phyloP scores from a whole-genome alignment of 2,888 invertebrate species.

The Spilarctia lutea region DNA sequence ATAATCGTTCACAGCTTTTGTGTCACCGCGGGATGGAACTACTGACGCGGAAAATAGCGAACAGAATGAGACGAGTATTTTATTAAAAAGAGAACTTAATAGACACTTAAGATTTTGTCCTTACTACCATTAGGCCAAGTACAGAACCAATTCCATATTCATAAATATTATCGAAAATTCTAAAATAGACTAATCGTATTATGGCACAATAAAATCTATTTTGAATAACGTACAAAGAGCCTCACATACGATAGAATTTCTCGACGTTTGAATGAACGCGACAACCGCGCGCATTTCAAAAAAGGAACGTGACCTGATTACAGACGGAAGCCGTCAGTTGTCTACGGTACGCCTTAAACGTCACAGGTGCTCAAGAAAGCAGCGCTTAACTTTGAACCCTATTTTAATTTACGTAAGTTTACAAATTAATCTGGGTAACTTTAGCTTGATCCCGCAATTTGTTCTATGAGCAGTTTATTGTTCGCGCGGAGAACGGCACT shows the following conservation, averaged over 20 bases:
- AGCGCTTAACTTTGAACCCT: slow-evolving; percentile 57
- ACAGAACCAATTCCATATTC: slow-evolving; percentile 37
- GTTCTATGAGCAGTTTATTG: slow-evolving; percentile 72
- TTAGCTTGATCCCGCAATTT: slow-evolving; percentile 52
- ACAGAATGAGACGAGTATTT: slow-evolving; percentile 48
- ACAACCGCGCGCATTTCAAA: slow-evolving; percentile 76
- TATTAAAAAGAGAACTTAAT: slow-evolving; percentile 34
- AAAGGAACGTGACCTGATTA: slow-evolving; percentile 86
- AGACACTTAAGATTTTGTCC: slow-evolving; percentile 35
- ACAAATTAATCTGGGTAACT: slow-evolving; percentile 51
- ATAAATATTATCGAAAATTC: not conserved
- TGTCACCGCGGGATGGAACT: slow-evolving; percentile 50
- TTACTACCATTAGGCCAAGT: slow-evolving; percentile 44
- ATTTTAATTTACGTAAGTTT: slow-evolving; percentile 48
- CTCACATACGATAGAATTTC: slow-evolving; percentile 55
- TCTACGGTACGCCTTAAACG: slow-evolving; percentile 66
- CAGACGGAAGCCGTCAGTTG: slow-evolving; percentile 82
- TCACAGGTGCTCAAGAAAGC: slow-evolving; percentile 61
- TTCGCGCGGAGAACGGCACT: slow-evolving; percentile 66
- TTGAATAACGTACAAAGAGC: slow-evolving; percentile 50
- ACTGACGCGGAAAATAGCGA: slow-evolving; percentile 65
- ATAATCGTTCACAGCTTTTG: slow-evolving; percentile 64
- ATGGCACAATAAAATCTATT: slow-evolving; percentile 62
- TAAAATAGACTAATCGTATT: slow-evolving; percentile 38
- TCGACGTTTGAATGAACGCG: slow-evolving; percentile 60